Base-by-base conservation (phyloP, 1,140 invertebrate species). In the Drosophila varians region DNA sequence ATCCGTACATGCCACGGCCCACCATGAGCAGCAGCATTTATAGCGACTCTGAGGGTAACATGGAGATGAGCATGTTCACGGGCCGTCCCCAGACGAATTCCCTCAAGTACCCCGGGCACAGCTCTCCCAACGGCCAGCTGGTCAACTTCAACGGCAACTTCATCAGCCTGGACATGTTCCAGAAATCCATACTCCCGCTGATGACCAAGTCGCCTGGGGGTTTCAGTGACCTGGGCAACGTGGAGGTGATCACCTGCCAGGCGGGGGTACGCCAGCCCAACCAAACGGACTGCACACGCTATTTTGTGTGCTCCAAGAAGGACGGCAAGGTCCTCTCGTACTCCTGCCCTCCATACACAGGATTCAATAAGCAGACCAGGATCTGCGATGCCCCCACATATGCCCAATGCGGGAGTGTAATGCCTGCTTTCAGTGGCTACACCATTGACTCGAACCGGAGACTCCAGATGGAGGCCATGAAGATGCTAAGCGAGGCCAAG, bases 251-350 rank as follows among this genome's bases (percentile, higher is more conserved):
- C 34, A 91, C 91, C 7, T 93, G 93, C 47, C 90, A 86, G 34
- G 74, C 84, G 16, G 91, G 91, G 1, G 74, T 92, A n/a, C 87
- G 92, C 3, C 86, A 93, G 25, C 88, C 92, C 2, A 93, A 93
- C 77, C 56, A 48, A 11, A 93, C 92, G 0, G 91, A 93, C 48
- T 93, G 93, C 42, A 91, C 79, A 0, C 92, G 89, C n/a, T 93
- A 93, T 58, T 93, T 93, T 53, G 91, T 90, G 0, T 93, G 93
- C 55, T 91, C 92, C 53, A 91, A 92, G 16, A 90, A 91, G 68
- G 90, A 83, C 26, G 90, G 92, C 16, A 82, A 86, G 40, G 73
- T 93, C 0, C 48, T 90, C 0, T 90, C 92, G 25, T 93, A 92
- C 61, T 88, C 89, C 2, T 93, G 93, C 72, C 92, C 93, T 0